Conservation (phyloP, 2,888 invertebrate species). For the Augiades crinisus region DNA sequence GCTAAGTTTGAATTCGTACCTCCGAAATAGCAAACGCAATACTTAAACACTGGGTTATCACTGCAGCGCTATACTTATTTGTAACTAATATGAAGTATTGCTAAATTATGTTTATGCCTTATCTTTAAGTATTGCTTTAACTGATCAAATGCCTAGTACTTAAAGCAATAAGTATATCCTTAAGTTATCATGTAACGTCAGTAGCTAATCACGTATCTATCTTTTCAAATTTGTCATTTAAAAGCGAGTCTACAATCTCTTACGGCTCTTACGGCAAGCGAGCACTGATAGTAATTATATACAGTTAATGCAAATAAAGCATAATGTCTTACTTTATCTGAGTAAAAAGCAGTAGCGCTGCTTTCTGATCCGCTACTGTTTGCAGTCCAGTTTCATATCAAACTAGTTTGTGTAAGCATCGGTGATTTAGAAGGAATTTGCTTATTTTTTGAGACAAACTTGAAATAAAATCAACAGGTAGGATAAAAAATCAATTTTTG, state of each 20-base stretch:
- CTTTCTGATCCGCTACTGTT: conserved; percentile 26
- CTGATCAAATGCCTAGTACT: no score
- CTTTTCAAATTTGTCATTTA: conserved; percentile 33
- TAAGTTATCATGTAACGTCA: conserved; percentile 20
- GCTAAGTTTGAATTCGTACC: no score
- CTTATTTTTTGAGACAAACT: background rate
- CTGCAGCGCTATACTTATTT: no score
- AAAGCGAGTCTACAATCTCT: conserved; percentile 28
- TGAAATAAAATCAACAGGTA: no score
- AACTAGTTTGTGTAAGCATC: conserved; percentile 22
- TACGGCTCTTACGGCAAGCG: conserved; percentile 27
- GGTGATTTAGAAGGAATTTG: background rate
- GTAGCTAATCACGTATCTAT: conserved; percentile 23
- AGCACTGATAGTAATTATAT: conserved; percentile 30
- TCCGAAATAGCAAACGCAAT: no score
- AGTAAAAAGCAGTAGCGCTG: conserved; percentile 23
- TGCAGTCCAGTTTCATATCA: conserved; percentile 10
- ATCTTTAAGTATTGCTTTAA: conserved; percentile 4
- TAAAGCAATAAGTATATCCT: conserved; percentile 9
- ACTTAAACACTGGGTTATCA: no score
- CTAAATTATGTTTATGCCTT: no score
- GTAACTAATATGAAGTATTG: no score
- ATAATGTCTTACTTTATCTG: conserved; percentile 27
- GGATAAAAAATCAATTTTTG: no score
- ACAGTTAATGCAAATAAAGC: conserved; percentile 30